Base-by-base conservation (phyloP, 2,113 vertebrate species). In the Balaenoptera acutorostrata region DNA sequence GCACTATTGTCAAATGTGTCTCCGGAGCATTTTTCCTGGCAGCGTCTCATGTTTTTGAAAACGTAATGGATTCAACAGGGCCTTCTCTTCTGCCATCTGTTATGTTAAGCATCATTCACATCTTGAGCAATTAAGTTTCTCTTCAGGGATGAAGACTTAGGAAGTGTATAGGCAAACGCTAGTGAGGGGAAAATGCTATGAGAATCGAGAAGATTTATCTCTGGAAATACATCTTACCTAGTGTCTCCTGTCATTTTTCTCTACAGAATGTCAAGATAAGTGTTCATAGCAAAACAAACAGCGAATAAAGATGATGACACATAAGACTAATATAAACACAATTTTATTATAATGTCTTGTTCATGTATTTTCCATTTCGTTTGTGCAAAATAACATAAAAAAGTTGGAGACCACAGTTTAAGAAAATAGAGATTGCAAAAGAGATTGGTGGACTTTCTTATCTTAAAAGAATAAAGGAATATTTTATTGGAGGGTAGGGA, bases 1-100 rank as follows among this genome's bases (percentile, higher is more conserved):
- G 68, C 44, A 77, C 69, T 92, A 18, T 69, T 97, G 94, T 89
- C 85, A 89, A 93, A 93, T 90, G 91, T 80, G 7, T 97, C 98
- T 98, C 89, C 85, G 31, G 95, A 98, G 97, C n/a, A 46, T 90
- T 96, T 97, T 97, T 17, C 95, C 93, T 93, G 72, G 93, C 90
- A 98, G 46, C 59, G 81, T 98, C 92, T 82, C 80, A 95, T 96
- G 92, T 68, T 98, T 97, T 98, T 96, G 93, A 97, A 98, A 98
- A 96, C 27, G 66, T 98, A 98, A 97, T 94, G 83, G 92, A 95
- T 97, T 97, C 97, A 96, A 97, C 95, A 96, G 8, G 15, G 83
- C 66, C 88, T 96, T 94, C 68, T 86, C 92, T 98, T 98, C 88
- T 95, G 93, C 61, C 57, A 29, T 52, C 75, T 96, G 49, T 52